These are phyloP conservation scores for Echinarachnius parma DNA, from an alignment of 53 echinoderm and acorn worm genomes.

Conservation along the genomic window DNA sequence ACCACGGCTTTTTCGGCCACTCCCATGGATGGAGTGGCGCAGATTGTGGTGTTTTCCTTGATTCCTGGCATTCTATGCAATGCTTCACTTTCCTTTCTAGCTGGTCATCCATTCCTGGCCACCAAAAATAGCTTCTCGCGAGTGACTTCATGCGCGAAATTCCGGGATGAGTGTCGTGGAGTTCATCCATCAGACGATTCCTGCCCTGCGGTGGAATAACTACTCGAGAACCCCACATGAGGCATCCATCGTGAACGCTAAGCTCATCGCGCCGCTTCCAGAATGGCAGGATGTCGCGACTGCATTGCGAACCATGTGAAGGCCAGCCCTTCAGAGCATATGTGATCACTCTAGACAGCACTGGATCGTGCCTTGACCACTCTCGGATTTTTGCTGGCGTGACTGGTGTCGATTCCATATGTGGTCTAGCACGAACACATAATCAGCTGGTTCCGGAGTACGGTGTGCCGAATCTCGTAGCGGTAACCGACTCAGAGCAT, in stretches of 20 bases:
- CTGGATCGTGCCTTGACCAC: too few species aligned
- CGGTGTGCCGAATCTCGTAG: neutral
- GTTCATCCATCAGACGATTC: constrained; percentile 36
- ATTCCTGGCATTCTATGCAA: constrained; percentile 2
- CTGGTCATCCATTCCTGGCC: constrained; percentile 34
- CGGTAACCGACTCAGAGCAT: constrained; percentile 20
- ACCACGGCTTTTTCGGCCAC: constrained; percentile 51
- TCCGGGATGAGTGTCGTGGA: constrained; percentile 57
- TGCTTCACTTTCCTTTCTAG: constrained; percentile 9
- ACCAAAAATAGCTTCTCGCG: constrained; percentile 19
- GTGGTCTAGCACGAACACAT: constrained; percentile 36
- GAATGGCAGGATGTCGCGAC: too few species aligned
- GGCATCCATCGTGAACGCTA: constrained; percentile 28
- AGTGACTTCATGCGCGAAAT: constrained; percentile 23
- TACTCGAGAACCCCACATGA: constrained; percentile 54
- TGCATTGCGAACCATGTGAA: too few species aligned
- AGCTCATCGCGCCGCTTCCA: too few species aligned
- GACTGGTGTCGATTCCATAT: constrained; percentile 47
- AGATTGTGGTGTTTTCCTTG: constrained; percentile 30
- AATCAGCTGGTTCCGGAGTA: constrained; percentile 8
- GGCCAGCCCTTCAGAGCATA: too few species aligned
- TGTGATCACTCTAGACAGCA: too few species aligned
- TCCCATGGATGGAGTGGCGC: constrained; percentile 60
- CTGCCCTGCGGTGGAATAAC: constrained; percentile 22
- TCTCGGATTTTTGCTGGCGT: constrained; percentile 40